These are phyloP conservation scores for Nothoprocta pentlandii DNA, from an alignment of 2,113 vertebrate genomes.

Conservation along the genomic window DNA sequence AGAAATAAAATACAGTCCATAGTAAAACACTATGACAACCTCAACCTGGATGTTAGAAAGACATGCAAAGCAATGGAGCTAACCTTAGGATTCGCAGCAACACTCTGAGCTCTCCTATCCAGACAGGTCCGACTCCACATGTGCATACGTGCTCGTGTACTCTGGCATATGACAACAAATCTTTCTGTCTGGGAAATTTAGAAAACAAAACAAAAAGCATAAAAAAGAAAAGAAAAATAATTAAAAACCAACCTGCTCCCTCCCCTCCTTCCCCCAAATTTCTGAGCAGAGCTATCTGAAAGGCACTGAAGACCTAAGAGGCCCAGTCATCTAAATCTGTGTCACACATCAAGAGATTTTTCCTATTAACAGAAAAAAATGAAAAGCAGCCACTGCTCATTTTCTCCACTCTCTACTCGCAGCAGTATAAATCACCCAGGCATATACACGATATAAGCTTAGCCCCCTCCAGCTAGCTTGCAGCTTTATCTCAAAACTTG, in stretches of 20 bases:
- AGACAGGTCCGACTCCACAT: not conserved
- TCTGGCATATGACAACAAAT: fast-evolving
- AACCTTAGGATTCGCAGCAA: not conserved
- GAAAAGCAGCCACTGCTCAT: not conserved
- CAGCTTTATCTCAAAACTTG: not conserved
- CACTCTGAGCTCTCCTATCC: not conserved
- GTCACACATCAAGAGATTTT: not conserved
- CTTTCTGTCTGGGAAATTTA: not conserved
- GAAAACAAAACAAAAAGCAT: not conserved
- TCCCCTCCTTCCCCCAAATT: not conserved
- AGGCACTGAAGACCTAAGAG: not conserved
- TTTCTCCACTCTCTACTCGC: not conserved
- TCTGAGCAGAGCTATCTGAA: not conserved
- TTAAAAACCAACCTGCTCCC: not conserved
- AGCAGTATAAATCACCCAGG: not conserved
- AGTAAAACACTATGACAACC: not conserved
- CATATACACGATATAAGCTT: fast-evolving
- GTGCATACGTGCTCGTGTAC: not conserved
- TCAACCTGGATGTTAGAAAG: not conserved
- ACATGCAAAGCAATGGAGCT: not conserved
- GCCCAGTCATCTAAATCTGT: fast-evolving
- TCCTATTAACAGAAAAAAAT: not conserved
- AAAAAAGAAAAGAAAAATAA: too few relatives aligned
- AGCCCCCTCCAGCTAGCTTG: not conserved
- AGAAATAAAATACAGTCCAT: not conserved